Evolutionary conservation across 35 echinoderm and acorn worm genomes (phyloP).

Genomic region (Strongylocentrotus purpuratus): DNA sequence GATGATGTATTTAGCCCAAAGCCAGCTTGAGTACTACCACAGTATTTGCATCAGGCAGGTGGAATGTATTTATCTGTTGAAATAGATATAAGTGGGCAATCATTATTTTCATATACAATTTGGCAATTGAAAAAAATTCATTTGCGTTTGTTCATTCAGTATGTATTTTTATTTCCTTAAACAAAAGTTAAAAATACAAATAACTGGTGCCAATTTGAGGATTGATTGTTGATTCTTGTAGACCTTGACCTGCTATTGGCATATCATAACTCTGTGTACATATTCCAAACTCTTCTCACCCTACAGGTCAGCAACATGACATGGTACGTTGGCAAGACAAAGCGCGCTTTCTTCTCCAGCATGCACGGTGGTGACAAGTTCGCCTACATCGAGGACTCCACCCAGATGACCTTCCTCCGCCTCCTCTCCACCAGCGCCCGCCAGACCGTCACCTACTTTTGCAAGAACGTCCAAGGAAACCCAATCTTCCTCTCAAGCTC

Average conservation of each 20-base stretch:
- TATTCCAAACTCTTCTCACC: not conserved
- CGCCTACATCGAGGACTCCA: conserved; percentile 62
- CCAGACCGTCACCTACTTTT: conserved; percentile 84
- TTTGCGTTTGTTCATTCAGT: no score
- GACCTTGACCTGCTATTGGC: not conserved
- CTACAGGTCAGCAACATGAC: not conserved
- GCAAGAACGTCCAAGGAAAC: conserved; percentile 67
- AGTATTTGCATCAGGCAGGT: no score
- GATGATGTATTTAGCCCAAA: no score
- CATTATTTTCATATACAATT: no score
- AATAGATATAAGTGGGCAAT: no score
- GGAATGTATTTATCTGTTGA: no score
- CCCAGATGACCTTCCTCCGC: conserved; percentile 83
- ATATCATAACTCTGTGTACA: not conserved
- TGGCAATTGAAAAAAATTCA: no score
- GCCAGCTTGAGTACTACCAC: no score
- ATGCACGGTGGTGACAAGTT: conserved; percentile 41
- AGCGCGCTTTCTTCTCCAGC: conserved; percentile 39
- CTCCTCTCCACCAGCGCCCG: conserved; percentile 76
- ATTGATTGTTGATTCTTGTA: no score
- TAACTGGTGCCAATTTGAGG: no score
- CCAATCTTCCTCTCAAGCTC: conserved; percentile 63
- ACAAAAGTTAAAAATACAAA: no score
- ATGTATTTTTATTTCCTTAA: no score
- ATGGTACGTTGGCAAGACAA: not conserved